phyloP scores from a whole-genome alignment of 2,113 vertebrate genomes.

The Dascyllus trimaculatus region DNA sequence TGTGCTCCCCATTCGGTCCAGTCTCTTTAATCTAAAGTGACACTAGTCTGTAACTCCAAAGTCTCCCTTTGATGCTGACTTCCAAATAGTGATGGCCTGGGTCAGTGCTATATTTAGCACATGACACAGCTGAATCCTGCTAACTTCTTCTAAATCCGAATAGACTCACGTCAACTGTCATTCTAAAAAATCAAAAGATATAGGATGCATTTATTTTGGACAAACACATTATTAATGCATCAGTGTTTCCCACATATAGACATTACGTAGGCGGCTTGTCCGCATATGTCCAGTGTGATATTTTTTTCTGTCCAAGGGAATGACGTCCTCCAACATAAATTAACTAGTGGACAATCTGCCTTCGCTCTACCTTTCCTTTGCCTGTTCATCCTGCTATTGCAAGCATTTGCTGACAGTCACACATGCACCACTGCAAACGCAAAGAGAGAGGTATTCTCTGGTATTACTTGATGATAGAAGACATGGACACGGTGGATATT shows the following conservation, averaged over 20 bases:
- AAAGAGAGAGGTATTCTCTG: too few species aligned
- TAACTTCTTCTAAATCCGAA: slow-evolving; percentile 23
- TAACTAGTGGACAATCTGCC: too few species aligned
- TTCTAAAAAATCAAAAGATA: neutral
- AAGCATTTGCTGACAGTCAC: too few species aligned
- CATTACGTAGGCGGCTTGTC: neutral
- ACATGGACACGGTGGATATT: too few species aligned
- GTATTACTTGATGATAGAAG: too few species aligned
- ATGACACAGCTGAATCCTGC: slow-evolving; percentile 32
- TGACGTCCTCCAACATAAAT: too few species aligned
- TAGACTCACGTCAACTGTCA: slow-evolving; percentile 19
- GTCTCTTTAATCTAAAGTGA: slow-evolving; percentile 44
- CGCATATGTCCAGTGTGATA: too few species aligned
- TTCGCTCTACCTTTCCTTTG: too few species aligned
- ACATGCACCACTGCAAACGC: too few species aligned
- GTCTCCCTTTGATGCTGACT: slow-evolving; percentile 21
- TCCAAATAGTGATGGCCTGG: slow-evolving; percentile 24
- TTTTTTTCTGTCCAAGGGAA: too few species aligned
- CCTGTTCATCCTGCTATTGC: too few species aligned
- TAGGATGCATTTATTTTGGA: neutral
- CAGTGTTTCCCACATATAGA: neutral
- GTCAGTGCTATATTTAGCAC: slow-evolving; percentile 46
- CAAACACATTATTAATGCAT: neutral
- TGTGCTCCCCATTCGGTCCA: neutral
- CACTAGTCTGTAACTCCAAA: slow-evolving; percentile 23